A percentile compares a stretch with the other conserved stretches of the same genome.
Evolutionary conservation across 2,888 invertebrate genomes (phyloP).

Genomic region (Pachliopta kotzebuea): DNA sequence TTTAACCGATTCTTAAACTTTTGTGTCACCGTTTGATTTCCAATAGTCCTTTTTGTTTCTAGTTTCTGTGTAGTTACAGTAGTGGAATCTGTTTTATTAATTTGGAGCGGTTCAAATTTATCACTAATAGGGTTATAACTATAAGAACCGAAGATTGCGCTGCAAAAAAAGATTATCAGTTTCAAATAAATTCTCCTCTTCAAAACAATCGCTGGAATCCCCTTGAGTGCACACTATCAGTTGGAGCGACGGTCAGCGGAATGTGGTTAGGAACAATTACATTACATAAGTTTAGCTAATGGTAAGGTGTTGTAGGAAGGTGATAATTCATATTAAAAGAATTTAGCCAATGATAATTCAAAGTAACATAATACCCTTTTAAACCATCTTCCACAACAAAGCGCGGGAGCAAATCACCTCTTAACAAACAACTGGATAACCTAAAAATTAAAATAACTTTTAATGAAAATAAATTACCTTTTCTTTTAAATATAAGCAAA

Average conservation of each 20-base stretch:
- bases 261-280: too few species aligned
- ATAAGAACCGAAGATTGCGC: slow-evolving; percentile 52
- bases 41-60: background rate
- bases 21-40: slow-evolving; percentile 2
- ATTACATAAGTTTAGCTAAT: too few species aligned
- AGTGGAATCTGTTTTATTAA: slow-evolving; percentile 17
- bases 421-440: background rate
- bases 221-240: too few species aligned
- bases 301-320: too few species aligned
- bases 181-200: too few species aligned
- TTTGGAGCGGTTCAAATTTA: slow-evolving; percentile 36
- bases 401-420: slow-evolving; percentile 30
- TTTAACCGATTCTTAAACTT: background rate
- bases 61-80: background rate
- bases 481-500: too few species aligned
- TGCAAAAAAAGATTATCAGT: slow-evolving; percentile 36
- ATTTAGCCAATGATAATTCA: background rate
- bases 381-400: slow-evolving; percentile 32
- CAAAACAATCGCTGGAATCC: too few species aligned
- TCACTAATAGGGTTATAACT: slow-evolving; percentile 41
- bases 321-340: background rate
- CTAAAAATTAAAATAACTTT: slow-evolving; percentile 4
- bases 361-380: slow-evolving; percentile 29
- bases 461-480: too few species aligned
- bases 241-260: too few species aligned